These are phyloP conservation scores for Hyla sarda DNA, from an alignment of 2,113 vertebrate genomes.

Conservation along the genomic window DNA sequence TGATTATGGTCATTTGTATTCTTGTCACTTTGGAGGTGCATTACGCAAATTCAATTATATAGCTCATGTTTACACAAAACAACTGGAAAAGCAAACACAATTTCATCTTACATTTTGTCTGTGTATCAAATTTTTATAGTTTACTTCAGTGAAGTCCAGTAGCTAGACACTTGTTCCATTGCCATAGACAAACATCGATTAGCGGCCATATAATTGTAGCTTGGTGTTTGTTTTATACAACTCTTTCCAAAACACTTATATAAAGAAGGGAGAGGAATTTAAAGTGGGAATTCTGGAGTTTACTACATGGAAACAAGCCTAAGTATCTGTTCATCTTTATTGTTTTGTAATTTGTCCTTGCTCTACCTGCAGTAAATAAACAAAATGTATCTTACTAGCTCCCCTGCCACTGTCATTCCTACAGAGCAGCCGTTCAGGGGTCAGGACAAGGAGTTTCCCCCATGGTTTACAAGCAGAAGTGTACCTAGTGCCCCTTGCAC, in stretches of 20 bases:
- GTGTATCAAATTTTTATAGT: not conserved
- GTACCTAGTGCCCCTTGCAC: too few species aligned
- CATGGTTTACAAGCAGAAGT: too few species aligned
- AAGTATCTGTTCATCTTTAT: not conserved
- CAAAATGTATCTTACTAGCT: too few species aligned
- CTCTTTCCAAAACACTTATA: not conserved
- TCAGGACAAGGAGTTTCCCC: too few species aligned
- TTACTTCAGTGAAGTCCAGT: not conserved
- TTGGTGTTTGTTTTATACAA: not conserved
- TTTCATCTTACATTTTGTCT: not conserved
- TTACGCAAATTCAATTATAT: not conserved
- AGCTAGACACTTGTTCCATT: not conserved
- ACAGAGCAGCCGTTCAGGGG: too few species aligned
- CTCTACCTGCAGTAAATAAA: too few species aligned
- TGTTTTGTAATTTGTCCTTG: too few species aligned
- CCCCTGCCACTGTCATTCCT: too few species aligned
- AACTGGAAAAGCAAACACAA: not conserved
- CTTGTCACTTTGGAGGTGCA: not conserved
- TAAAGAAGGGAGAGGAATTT: not conserved
- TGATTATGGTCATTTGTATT: slow-evolving; percentile 13
- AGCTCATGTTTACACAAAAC: slow-evolving; percentile 9
- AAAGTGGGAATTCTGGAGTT: too few species aligned
- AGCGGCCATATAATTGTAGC: not conserved
- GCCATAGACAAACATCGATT: not conserved
- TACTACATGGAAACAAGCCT: too few species aligned